Evolutionary conservation across 2,797 vertebrate species (phyloP), one percentile per base, ranked within the genome.

Genomic region (Saguinus oedipus): DNA sequence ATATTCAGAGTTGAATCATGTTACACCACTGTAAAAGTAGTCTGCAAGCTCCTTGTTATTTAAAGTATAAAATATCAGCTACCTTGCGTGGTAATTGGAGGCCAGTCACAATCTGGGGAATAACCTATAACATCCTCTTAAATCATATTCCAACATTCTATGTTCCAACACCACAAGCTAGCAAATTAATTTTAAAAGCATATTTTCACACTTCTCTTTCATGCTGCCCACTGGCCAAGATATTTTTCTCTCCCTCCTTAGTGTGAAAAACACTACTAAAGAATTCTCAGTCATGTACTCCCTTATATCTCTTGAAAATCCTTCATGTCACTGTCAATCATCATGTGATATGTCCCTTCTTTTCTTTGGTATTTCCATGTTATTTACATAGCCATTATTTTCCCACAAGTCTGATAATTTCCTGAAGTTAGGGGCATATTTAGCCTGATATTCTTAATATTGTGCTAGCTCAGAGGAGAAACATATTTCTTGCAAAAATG

Each of bases 171-270:
- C 68, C 68, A 11, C 17, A 53, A 85, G 70, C 57, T 42, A 88
- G 42, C 39, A 93, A 87, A 81, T 76, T 3, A 15, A 93, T 92
- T 88, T 95, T 33, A 9, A 88, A 97, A 74, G 68, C n/a, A 7
- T 44, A 55, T 72, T 84, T 97, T 92, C 68, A 82, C 39, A 88
- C 10, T 75, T 85, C 12, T 87, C 20, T 88, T 86, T 12, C 36
- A 88, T 91, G 19, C 24, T 88, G 13, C 36, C 78, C 55, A 86
- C 26, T 88, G 70, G 27, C 83, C 85, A 39, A 24, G 30, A 36
- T 44, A 6, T 50, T 92, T 93, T 46, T 27, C 26, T 91, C 9
- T 84, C 42, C 11, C 30, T 84, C 48, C 2, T 33, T 44, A 81
- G 17, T 53, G 74, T 82, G n/a, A 68, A 90, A 91, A 93, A 50